phyloP scores from a whole-genome alignment of 2,888 invertebrate species.

The Acleris emargana region DNA sequence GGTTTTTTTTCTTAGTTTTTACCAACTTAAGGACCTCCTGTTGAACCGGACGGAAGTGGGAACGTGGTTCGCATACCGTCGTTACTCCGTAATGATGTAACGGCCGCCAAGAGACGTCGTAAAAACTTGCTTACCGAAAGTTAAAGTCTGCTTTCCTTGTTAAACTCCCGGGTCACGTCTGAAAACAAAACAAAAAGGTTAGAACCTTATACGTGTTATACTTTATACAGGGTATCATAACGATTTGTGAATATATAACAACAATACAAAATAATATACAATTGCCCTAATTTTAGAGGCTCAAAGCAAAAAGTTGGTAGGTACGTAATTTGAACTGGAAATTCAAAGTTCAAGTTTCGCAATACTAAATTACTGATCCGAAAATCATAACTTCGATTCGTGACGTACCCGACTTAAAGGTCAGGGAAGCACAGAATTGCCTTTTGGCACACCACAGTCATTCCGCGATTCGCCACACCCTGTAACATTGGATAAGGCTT shows the following conservation, averaged over 20 bases:
- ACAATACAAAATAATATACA: too few species aligned
- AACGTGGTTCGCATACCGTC: constrained; percentile 53
- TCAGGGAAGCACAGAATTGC: constrained; percentile 45
- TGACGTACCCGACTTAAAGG: constrained; percentile 45
- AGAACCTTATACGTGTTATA: neutral
- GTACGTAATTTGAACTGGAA: neutral
- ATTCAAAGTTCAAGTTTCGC: neutral
- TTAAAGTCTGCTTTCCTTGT: constrained; percentile 51
- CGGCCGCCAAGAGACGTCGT: constrained; percentile 36
- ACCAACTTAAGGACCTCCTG: neutral
- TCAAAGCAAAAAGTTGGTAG: too few species aligned
- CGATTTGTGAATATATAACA: too few species aligned
- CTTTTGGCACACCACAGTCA: constrained; percentile 18
- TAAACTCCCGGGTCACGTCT: constrained; percentile 47
- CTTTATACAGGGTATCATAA: neutral
- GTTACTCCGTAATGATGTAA: constrained; percentile 35
- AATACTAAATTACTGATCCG: constrained; percentile 24
- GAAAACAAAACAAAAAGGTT: constrained; percentile 41
- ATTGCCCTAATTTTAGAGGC: too few species aligned
- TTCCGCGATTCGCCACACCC: constrained; percentile 32
- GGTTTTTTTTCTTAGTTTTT: neutral
- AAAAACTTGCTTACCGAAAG: constrained; percentile 51
- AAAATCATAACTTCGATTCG: constrained; percentile 38
- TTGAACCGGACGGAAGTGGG: constrained; percentile 50
- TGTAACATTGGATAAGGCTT: constrained; percentile 14